Conservation (phyloP, 2,113 vertebrate species). For the Mungos mungo region DNA sequence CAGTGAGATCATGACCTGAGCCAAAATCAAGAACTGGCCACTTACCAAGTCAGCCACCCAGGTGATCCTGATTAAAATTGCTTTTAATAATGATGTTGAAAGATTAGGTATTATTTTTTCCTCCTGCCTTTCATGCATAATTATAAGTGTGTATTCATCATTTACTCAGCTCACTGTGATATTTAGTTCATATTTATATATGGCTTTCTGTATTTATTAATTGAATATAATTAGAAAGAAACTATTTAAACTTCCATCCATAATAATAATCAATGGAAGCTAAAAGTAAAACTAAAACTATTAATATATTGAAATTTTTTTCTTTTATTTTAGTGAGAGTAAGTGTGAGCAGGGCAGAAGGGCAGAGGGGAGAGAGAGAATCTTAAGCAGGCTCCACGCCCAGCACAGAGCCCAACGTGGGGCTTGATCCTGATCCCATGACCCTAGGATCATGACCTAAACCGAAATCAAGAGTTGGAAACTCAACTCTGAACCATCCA, state of each 20-base stretch:
- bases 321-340: too few species aligned
- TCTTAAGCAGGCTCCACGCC: too few species aligned
- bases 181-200: conserved; percentile 5
- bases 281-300: neutral
- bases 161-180: neutral
- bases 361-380: too few species aligned
- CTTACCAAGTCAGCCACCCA: too few species aligned
- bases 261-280: neutral
- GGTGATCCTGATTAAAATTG: neutral
- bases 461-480: too few species aligned
- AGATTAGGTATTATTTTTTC: neutral
- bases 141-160: neutral
- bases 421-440: too few species aligned
- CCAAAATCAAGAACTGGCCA: too few species aligned
- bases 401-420: too few species aligned
- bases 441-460: too few species aligned
- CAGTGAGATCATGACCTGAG: too few species aligned
- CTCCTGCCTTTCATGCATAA: neutral
- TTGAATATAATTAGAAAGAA: conserved; percentile 24
- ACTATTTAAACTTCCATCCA: neutral
- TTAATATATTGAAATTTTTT: neutral
- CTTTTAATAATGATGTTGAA: neutral
- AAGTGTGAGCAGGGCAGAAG: too few species aligned
- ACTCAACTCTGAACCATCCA: too few species aligned
- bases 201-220: neutral